Evolutionary conservation across 1,140 invertebrate genomes (phyloP), one percentile per base, ranked within the genome.

Genomic region (Temnothorax curvispinosus): DNA sequence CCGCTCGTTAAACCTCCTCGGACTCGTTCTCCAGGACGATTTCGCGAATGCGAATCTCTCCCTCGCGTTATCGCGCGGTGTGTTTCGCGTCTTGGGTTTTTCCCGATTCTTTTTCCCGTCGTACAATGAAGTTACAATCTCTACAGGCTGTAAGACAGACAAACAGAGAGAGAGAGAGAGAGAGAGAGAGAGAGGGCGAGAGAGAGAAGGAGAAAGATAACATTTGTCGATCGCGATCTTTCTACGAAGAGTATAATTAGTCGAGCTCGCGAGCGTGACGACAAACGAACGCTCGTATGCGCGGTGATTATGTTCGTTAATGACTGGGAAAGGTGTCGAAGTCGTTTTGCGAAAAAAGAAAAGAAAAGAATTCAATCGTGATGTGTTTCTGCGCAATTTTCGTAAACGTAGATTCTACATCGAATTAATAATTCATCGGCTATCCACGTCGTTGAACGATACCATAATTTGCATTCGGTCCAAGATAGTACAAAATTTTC

Each of bases 1-100:
- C 32, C 71, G 32, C 60, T 80, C 50, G n/a, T 69, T 50, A 38
- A 50, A 58, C 32, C 71, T 50, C 32, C 71, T 50, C n/a, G 8
- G 69, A 62, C 80, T 67, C 69, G 44, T 60, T 76, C 72, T 47
- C 27, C 75, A 21, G 7, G 58, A 69, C 44, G 62, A 80, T 58
- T 78, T 86, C 60, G 52, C 44, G 44, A 18, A 77, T 84, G 71
- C 54, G 69, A 75, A 75, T 84, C 62, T 62, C 52, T 89, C 76
- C 76, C 44, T 47, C n/a, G 41, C 27, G 65, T 78, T 86, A 74
- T 69, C n/a, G 13, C 35, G 41, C 52, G 18, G 32, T 38, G 72
- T 44, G 56, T 74, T 38, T 72, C 60, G 15, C 44, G 50, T 41
- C 35, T 69, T 41, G 13, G 8, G 3, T 5, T 18, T 69, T 52